Conservation (phyloP, 1,140 invertebrate species). For the Pseudachorutes palmiensis region DNA sequence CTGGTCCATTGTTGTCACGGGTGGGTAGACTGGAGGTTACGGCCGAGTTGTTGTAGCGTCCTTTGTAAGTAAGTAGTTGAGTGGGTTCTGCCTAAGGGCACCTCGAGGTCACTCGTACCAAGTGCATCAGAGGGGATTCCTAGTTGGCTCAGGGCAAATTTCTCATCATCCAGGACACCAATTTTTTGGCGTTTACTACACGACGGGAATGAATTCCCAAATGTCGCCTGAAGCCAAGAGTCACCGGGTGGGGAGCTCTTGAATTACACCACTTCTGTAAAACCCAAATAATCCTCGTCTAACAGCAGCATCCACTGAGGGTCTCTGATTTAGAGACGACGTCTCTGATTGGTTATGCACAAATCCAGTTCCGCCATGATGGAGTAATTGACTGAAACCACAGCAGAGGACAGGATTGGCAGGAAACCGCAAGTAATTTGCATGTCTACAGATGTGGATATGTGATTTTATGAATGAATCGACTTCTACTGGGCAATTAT, state of each 20-base stretch:
- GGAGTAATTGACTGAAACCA: too few species aligned
- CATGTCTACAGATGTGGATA: too few species aligned
- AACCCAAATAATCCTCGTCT: too few species aligned
- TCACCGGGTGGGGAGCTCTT: not conserved
- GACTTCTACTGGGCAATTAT: too few species aligned
- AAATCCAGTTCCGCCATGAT: too few species aligned
- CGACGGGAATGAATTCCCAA: constrained; percentile 15
- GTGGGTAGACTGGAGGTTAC: not conserved
- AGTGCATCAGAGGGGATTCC: constrained; percentile 22
- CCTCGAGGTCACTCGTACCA: not conserved
- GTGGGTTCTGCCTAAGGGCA: constrained; percentile 3
- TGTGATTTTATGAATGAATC: too few species aligned
- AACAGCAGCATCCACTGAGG: too few species aligned
- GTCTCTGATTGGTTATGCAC: too few species aligned
- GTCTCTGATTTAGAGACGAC: too few species aligned
- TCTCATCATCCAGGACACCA: constrained; percentile 22
- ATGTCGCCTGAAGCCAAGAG: not conserved
- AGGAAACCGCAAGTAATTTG: too few species aligned
- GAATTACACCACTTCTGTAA: not conserved
- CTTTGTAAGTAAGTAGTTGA: not conserved
- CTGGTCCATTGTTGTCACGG: not conserved
- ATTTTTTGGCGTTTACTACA: constrained; percentile 25
- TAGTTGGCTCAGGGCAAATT: constrained; percentile 31
- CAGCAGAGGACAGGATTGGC: too few species aligned
- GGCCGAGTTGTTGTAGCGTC: not conserved